phyloP scores from a whole-genome alignment of 2,113 vertebrate genomes.

The Callocephalon fimbriatum region DNA sequence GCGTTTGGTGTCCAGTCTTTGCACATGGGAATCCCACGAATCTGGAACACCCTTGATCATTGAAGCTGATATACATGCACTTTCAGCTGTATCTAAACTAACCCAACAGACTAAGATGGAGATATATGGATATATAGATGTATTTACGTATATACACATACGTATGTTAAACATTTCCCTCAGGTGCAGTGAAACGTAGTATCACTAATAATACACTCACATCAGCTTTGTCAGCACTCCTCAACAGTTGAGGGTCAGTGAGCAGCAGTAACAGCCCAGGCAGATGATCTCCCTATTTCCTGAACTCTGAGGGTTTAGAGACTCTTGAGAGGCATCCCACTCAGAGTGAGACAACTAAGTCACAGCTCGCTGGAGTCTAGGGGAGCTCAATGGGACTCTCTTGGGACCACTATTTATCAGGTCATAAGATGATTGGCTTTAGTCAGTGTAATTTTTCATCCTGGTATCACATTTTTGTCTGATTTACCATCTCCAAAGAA shows the following conservation, averaged over 20 bases:
- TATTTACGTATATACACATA: not conserved
- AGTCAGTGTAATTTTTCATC: not conserved
- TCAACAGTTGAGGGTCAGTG: not conserved
- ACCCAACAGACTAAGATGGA: not conserved
- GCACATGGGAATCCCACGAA: not conserved
- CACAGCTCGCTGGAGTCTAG: not conserved
- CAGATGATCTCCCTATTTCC: not conserved
- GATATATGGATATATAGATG: not conserved
- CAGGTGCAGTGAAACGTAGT: not conserved
- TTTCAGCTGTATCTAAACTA: not conserved
- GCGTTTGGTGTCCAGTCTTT: not conserved
- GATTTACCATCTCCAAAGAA: not conserved
- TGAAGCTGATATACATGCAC: not conserved
- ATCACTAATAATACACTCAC: not conserved
- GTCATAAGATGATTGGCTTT: not conserved
- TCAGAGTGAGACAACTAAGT: not conserved
- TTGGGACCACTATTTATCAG: not conserved
- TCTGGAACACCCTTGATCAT: not conserved
- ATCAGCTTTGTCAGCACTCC: not conserved
- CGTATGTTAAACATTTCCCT: not conserved
- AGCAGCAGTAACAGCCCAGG: not conserved
- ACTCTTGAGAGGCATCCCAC: not conserved
- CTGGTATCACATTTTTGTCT: not conserved
- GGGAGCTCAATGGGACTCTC: not conserved
- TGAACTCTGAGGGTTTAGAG: not conserved